Evolutionary conservation across 2,888 invertebrate genomes (phyloP).

Genomic region (Odontocerum albicorne): DNA sequence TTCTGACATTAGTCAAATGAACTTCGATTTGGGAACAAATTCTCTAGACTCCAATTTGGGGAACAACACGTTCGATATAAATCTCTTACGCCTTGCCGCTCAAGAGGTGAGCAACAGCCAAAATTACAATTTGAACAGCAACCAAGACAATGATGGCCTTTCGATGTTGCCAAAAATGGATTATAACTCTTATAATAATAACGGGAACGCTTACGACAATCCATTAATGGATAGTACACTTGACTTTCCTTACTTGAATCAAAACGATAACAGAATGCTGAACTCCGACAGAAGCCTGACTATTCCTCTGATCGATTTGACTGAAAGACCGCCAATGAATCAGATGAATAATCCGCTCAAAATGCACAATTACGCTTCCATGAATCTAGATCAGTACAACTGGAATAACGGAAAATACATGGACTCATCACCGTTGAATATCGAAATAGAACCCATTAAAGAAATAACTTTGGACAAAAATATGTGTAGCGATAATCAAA

Average conservation of each 20-base stretch:
- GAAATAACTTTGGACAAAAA: slow-evolving; percentile 24
- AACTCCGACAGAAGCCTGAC: slow-evolving; percentile 20
- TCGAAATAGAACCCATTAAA: slow-evolving; percentile 27
- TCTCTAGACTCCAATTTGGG: slow-evolving; percentile 42
- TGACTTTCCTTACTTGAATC: background rate
- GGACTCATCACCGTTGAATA: slow-evolving; percentile 20
- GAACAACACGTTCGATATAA: slow-evolving; percentile 43
- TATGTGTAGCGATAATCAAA: background rate
- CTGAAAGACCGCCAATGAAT: slow-evolving; percentile 8
- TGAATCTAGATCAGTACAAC: slow-evolving; percentile 15
- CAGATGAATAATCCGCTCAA: slow-evolving; percentile 8
- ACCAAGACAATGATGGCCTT: slow-evolving; percentile 28
- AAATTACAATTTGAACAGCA: slow-evolving; percentile 49
- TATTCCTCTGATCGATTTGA: slow-evolving; percentile 28
- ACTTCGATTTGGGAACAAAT: slow-evolving; percentile 47
- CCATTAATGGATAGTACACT: slow-evolving; percentile 4
- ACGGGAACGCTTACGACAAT: background rate
- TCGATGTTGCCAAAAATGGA: background rate
- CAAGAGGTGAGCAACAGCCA: slow-evolving; percentile 49
- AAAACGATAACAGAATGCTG: slow-evolving; percentile 9
- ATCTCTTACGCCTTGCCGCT: slow-evolving; percentile 53
- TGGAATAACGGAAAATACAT: slow-evolving; percentile 20
- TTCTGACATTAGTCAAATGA: slow-evolving; percentile 48
- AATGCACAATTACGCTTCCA: background rate
- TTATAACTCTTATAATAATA: slow-evolving; percentile 3